These are phyloP conservation scores for Canis aureus DNA, from an alignment of 2,113 vertebrate genomes.

Conservation along the genomic window DNA sequence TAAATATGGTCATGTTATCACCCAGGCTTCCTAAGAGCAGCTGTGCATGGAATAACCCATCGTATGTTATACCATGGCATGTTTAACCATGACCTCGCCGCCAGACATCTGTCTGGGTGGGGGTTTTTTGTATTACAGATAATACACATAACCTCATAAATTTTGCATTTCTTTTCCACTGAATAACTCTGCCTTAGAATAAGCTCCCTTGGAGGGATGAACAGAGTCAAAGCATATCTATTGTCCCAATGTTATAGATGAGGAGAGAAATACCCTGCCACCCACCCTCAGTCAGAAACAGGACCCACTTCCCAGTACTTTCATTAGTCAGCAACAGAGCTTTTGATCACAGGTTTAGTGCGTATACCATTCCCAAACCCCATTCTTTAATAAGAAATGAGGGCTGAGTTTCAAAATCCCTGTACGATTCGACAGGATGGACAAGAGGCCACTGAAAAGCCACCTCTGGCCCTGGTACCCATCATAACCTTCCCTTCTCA, in stretches of 20 bases:
- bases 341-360: neutral
- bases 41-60: neutral
- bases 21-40: neutral
- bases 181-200: neutral
- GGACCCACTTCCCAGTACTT: neutral
- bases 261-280: neutral
- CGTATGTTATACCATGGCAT: fast-evolving
- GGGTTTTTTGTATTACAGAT: neutral
- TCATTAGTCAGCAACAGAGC: neutral
- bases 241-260: neutral
- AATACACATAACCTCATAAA: neutral
- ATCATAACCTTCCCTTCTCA: neutral
- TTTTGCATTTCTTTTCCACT: neutral
- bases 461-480: neutral
- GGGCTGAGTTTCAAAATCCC: neutral
- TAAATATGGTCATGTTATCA: neutral
- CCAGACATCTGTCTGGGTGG: neutral
- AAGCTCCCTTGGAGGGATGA: neutral
- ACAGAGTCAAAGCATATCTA: neutral
- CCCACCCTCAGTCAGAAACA: neutral
- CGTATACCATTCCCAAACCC: neutral
- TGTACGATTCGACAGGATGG: neutral
- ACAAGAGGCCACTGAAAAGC: neutral
- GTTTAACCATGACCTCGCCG: neutral
- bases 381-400: neutral